Evolutionary conservation across 92 coral and sea anemone genomes (phyloP).

Genomic region (Metridium senile): DNA sequence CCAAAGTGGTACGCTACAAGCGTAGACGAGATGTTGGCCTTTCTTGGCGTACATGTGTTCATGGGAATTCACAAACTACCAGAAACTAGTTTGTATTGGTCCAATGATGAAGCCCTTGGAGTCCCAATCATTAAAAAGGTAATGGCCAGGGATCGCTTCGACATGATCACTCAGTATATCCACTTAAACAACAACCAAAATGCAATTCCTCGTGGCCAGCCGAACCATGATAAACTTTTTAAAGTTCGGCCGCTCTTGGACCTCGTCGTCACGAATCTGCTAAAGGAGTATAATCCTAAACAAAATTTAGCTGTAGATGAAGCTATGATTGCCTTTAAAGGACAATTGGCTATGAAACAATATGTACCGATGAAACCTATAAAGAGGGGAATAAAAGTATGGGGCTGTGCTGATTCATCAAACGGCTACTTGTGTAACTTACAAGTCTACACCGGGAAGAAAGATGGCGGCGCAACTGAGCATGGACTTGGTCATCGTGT

Average conservation of each 20-base stretch:
- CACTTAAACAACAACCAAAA: slow-evolving; percentile 46
- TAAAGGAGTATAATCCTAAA: slow-evolving; percentile 18
- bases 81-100: slow-evolving; percentile 38
- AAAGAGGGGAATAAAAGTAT: slow-evolving; percentile 49
- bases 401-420: slow-evolving; percentile 40
- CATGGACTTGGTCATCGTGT: slow-evolving; percentile 38
- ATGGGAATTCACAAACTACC: slow-evolving; percentile 32
- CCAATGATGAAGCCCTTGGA: slow-evolving; percentile 34
- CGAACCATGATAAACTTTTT: slow-evolving; percentile 48
- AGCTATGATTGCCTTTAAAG: slow-evolving; percentile 50
- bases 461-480: slow-evolving; percentile 32
- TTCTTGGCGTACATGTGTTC: slow-evolving; percentile 24
- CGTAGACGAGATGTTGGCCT: slow-evolving; percentile 24
- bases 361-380: slow-evolving; percentile 40
- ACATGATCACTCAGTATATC: slow-evolving; percentile 39
- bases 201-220: slow-evolving; percentile 36
- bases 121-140: slow-evolving; percentile 28
- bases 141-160: slow-evolving; percentile 48
- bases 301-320: slow-evolving; percentile 48
- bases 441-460: slow-evolving; percentile 44
- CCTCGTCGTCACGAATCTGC: slow-evolving; percentile 7
- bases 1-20: slow-evolving; percentile 43
- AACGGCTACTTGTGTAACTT: slow-evolving; percentile 29
- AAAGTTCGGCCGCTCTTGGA: slow-evolving; percentile 54
- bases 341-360: slow-evolving; percentile 51